These are phyloP conservation scores for Philereme transversata DNA, from an alignment of 2,888 invertebrate species.

Conservation along the genomic window DNA sequence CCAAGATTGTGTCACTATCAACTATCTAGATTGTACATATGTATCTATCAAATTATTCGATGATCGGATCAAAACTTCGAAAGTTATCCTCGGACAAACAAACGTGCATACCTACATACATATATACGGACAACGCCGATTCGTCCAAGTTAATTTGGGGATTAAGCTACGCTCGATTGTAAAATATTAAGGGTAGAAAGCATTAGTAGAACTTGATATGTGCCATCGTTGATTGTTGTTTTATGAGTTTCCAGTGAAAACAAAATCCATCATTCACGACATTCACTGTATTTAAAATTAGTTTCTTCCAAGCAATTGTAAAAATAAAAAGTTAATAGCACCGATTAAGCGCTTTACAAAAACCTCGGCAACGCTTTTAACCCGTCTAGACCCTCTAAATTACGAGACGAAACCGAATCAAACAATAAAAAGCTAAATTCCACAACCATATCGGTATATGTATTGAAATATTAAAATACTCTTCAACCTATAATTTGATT, in stretches of 20 bases:
- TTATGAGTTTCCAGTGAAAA: not conserved
- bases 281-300: conserved; percentile 28
- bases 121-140: too few species aligned
- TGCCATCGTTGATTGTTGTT: too few species aligned
- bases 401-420: conserved; percentile 70
- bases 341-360: conserved; percentile 33
- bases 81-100: too few species aligned
- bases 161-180: too few species aligned
- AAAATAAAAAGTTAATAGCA: conserved; percentile 35
- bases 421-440: conserved; percentile 80
- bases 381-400: conserved; percentile 77
- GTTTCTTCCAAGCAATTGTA: conserved; percentile 25
- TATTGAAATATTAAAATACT: conserved; percentile 83
- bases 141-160: too few species aligned
- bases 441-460: conserved; percentile 76
- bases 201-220: too few species aligned
- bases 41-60: too few species aligned
- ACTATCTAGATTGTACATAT: too few species aligned
- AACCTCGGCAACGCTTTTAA: conserved; percentile 49
- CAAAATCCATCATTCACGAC: conserved; percentile 21
- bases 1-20: too few species aligned
- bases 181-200: too few species aligned
- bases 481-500: conserved; percentile 83
- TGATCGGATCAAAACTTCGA: too few species aligned
- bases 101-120: too few species aligned